Evolutionary conservation across 2,888 invertebrate species (phyloP).

Genomic region (Dusona sp.): DNA sequence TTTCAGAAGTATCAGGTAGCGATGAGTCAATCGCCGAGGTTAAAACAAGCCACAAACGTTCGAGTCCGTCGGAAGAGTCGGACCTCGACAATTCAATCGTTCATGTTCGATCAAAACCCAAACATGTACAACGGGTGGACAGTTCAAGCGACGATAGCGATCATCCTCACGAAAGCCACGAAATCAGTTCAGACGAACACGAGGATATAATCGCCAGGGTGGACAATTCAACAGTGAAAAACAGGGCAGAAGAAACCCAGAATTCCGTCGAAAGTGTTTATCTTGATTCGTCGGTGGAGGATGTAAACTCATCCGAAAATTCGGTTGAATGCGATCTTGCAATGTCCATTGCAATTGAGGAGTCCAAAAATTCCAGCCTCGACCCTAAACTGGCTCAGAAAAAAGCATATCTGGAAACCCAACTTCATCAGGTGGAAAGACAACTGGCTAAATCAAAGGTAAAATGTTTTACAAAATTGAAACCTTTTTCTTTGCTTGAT

Average conservation of each 20-base stretch:
- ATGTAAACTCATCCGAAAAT: neutral
- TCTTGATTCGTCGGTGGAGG: neutral
- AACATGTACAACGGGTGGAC: neutral
- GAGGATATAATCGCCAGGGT: neutral
- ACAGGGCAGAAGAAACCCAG: neutral
- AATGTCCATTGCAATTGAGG: constrained; percentile 71
- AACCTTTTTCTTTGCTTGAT: neutral
- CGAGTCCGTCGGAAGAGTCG: neutral
- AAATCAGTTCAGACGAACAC: neutral
- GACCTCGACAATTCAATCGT: neutral
- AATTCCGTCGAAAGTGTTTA: neutral
- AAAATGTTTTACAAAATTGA: constrained; percentile 13
- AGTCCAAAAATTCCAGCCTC: constrained; percentile 71
- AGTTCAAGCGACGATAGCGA: neutral
- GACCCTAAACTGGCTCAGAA: constrained; percentile 76
- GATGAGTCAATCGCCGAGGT: neutral
- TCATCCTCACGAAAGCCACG: neutral
- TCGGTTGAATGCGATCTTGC: constrained; percentile 30
- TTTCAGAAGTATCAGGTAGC: neutral
- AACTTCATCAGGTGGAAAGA: constrained; percentile 71
- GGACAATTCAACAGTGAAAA: neutral
- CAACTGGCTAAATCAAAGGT: constrained; percentile 76
- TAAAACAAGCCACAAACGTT: neutral
- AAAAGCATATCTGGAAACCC: constrained; percentile 70
- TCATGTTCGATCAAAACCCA: neutral